phyloP scores from a whole-genome alignment of 1,140 invertebrate genomes.

The Macrostomum lignano region DNA sequence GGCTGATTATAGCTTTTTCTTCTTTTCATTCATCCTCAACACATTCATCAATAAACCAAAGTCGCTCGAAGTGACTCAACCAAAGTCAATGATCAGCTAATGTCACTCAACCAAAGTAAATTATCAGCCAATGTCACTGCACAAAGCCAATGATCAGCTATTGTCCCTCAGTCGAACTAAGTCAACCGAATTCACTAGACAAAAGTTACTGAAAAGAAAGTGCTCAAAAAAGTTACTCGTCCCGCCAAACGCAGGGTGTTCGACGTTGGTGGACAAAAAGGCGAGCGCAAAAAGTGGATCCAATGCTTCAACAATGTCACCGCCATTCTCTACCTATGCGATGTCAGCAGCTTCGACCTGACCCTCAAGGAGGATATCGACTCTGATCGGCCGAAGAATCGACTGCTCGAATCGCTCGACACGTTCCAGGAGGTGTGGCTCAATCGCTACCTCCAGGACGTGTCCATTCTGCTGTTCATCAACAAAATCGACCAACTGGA shows the following conservation, averaged over 20 bases:
- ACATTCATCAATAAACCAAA: conserved; percentile 16
- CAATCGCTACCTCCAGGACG: conserved; percentile 42
- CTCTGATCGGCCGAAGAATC: conserved; percentile 36
- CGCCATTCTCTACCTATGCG: conserved; percentile 45
- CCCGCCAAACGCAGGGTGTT: conserved; percentile 20
- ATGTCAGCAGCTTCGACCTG: conserved; percentile 46
- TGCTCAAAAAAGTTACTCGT: neutral
- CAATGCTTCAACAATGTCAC: conserved; percentile 50
- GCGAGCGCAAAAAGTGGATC: conserved; percentile 53
- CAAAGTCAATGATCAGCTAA: conserved; percentile 16
- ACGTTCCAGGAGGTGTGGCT: conserved; percentile 46
- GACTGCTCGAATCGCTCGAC: conserved; percentile 39
- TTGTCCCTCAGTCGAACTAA: too few relatives aligned
- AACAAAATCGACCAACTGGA: conserved; percentile 51
- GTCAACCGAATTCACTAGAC: neutral
- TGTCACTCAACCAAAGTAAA: neutral
- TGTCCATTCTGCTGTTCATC: conserved; percentile 46
- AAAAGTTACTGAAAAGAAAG: neutral
- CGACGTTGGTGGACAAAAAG: conserved; percentile 40
- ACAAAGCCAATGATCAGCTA: too few relatives aligned
- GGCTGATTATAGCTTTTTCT: too few relatives aligned
- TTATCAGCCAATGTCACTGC: too few relatives aligned
- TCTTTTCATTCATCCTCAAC: conserved; percentile 13
- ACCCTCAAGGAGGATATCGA: conserved; percentile 43
- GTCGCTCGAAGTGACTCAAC: conserved; percentile 17